Evolutionary conservation across 2,113 vertebrate genomes (phyloP).

Genomic region (Melanerpes formicivorus): DNA sequence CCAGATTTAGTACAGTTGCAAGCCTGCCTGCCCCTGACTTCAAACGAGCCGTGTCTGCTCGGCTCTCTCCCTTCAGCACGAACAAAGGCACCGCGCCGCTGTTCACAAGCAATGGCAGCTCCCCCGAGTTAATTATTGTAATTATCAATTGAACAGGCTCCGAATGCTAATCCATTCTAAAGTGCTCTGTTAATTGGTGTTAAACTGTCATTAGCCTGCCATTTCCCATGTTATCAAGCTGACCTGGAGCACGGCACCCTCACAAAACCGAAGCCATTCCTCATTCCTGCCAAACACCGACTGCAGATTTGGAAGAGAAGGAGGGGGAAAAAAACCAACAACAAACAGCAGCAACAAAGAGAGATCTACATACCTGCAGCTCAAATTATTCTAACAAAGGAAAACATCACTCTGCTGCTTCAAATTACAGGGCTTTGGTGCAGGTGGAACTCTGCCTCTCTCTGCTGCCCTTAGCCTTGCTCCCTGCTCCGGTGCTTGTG

Average conservation of each 20-base stretch:
- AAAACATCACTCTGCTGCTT: background rate
- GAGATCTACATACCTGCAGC: background rate
- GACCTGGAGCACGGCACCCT: conserved; percentile 15
- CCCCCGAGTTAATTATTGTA: conserved; percentile 58
- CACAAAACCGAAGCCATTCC: conserved; percentile 1
- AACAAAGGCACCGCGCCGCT: conserved; percentile 18
- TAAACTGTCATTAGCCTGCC: conserved; percentile 59
- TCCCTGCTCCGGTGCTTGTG: rapidly evolving
- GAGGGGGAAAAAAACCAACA: background rate
- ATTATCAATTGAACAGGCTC: conserved; percentile 57
- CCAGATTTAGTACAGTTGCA: background rate
- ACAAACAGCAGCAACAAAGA: background rate
- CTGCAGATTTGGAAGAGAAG: background rate
- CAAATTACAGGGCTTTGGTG: rapidly evolving
- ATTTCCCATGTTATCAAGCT: conserved; percentile 10
- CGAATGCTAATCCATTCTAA: conserved; percentile 50
- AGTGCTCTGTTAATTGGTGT: conserved; percentile 62
- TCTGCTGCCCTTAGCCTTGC: background rate
- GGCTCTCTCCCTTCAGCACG: background rate
- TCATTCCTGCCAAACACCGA: background rate
- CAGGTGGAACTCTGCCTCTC: rapidly evolving
- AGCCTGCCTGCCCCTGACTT: background rate
- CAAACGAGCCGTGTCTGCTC: background rate
- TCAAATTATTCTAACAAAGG: background rate
- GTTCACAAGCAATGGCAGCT: conserved; percentile 7